Evolutionary conservation across 2,113 vertebrate genomes (phyloP), one percentile per base, ranked within the genome.

Genomic region (Gymnogyps californianus): DNA sequence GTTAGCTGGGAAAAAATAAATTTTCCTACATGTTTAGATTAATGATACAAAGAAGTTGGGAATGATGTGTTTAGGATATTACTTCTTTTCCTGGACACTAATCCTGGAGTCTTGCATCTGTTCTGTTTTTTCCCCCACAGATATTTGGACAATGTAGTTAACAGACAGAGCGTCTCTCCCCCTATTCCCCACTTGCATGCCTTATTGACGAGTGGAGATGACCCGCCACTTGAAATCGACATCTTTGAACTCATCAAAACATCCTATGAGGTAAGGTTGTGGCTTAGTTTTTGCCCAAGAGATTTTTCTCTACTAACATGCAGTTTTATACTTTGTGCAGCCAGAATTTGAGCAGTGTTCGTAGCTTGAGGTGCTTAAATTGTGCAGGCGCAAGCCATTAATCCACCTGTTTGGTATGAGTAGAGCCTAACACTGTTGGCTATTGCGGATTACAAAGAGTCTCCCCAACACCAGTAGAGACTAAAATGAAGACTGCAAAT

Each of bases 91-190:
- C 42, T 83, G 89, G 19, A 81, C n/a, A 10, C 74, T 92, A 85
- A 92, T 78, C 67, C 57, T 66, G 71, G 54, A 87, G 42, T 84
- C 59, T 79, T 96, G 22, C 8, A 16, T 93, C 49, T 80, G 34
- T 83, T 87, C 44, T 75, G 44, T 5, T 69, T 70, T 72, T 80
- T 82, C 26, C 66, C 66, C 20, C 46, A 28, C 93, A 99, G 99
- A 90, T 99, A 99, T 62, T 97, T 99, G 98, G 99, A 99, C 93
- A 99, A 99, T 0, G 99, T 99, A 75, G 98, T 99, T 70, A 99
- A 99, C 95, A 99, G 98, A 44, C 99, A 99, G 97, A 99, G 98
- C 0, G 97, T 99, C 36, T 98, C 99, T 47, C 98, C 98, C 2
- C 99, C 99, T 85, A 99, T 99, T 83, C 99, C 99, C 51, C 99